Conservation (phyloP, 2,113 vertebrate species). For the Struthidea cinerea region DNA sequence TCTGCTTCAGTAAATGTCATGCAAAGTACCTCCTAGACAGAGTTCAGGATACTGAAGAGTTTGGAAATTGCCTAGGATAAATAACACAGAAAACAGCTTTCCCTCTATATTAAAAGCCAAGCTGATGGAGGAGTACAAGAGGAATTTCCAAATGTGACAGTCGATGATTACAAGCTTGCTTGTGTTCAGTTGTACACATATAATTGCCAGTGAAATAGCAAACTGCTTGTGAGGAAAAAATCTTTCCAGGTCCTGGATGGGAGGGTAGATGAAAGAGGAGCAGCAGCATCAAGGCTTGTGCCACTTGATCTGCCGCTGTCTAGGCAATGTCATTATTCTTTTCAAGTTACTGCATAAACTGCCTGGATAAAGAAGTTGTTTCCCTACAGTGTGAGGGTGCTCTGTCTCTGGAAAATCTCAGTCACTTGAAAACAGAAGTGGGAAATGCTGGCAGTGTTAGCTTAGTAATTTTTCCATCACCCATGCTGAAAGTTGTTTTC, state of each 20-base stretch:
- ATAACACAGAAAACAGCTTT: not conserved
- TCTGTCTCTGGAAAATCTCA: constrained; percentile 45
- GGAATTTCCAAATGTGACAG: not conserved
- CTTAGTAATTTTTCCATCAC: not conserved
- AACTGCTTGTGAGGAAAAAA: rapidly evolving
- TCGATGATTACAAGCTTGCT: not conserved
- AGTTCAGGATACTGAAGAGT: not conserved
- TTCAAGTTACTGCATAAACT: not conserved
- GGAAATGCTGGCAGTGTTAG: not conserved
- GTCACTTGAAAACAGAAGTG: constrained; percentile 22
- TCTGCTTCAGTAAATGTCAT: not conserved
- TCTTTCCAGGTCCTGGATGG: not conserved
- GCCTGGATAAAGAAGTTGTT: not conserved
- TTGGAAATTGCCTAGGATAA: not conserved
- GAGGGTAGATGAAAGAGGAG: not conserved
- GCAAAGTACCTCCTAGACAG: not conserved
- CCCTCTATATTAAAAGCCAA: not conserved
- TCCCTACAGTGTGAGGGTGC: not conserved
- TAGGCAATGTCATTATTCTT: not conserved
- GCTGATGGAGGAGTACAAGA: not conserved
- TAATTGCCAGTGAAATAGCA: not conserved
- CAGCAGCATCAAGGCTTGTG: not conserved
- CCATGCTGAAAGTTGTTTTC: not conserved
- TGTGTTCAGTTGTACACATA: not conserved
- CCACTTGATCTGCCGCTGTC: constrained; percentile 1